phyloP scores from a whole-genome alignment of 2,113 vertebrate genomes.

The Sturnira hondurensis region DNA sequence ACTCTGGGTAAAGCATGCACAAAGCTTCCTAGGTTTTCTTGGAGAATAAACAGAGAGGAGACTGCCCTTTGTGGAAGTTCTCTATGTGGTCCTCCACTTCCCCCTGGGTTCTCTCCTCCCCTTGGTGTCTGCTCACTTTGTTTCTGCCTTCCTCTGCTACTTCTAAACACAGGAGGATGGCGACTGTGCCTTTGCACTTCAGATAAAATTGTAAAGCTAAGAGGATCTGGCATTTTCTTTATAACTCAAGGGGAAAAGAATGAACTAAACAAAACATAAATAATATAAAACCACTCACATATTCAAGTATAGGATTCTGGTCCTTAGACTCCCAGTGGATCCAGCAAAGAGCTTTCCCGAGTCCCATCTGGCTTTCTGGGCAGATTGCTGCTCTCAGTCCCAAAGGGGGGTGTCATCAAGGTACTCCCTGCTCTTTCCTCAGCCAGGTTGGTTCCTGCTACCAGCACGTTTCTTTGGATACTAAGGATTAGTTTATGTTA shows the following conservation, averaged over 20 bases:
- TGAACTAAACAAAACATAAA: not conserved
- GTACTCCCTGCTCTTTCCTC: not conserved
- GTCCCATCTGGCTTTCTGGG: not conserved
- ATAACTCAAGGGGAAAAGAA: not conserved
- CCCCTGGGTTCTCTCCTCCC: not conserved
- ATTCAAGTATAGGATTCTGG: not conserved
- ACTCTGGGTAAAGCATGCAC: not conserved
- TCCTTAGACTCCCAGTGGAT: not conserved
- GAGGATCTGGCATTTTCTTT: not conserved
- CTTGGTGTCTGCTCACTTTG: not conserved
- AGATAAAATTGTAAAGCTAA: not conserved
- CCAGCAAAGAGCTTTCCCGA: not conserved
- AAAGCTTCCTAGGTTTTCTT: not conserved
- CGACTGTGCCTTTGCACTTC: not conserved
- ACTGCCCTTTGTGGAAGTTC: not conserved
- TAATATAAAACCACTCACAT: not conserved
- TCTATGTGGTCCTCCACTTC: not conserved
- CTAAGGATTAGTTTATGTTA: not conserved
- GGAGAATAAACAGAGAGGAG: not conserved
- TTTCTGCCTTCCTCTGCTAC: not conserved
- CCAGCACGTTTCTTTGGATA: not conserved
- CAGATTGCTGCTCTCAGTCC: not conserved
- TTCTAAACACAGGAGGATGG: not conserved
- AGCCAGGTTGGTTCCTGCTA: not conserved
- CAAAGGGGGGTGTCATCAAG: not conserved